Conservation (phyloP, 2,113 vertebrate species). For the Macquaria ambigua region DNA sequence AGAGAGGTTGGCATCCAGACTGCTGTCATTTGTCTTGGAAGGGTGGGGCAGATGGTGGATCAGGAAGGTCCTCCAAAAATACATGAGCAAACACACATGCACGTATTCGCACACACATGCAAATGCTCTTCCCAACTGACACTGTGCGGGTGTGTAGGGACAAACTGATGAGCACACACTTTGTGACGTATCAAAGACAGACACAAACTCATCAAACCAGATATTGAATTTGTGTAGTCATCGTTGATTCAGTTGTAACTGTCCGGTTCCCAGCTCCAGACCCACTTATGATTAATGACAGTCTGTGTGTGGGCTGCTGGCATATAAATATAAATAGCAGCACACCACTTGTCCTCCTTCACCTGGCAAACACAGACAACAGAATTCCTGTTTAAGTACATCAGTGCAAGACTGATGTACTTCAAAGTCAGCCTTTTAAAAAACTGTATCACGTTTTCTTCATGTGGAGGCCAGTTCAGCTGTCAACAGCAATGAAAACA, state of each 20-base stretch:
- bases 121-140: background rate
- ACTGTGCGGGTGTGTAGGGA: background rate
- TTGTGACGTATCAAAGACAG: background rate
- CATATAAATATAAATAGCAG: background rate
- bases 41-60: conserved; percentile 27
- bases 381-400: background rate
- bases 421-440: background rate
- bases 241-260: background rate
- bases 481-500: background rate
- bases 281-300: conserved; percentile 16
- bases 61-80: conserved; percentile 33
- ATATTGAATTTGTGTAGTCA: conserved; percentile 16
- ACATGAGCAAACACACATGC: conserved; percentile 27
- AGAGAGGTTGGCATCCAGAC: conserved; percentile 12
- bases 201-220: conserved; percentile 32
- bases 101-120: background rate
- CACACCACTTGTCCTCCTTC: background rate
- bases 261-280: conserved; percentile 33
- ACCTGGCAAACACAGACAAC: background rate
- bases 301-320: background rate
- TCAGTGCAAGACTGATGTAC: background rate
- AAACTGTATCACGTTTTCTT: background rate
- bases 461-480: background rate
- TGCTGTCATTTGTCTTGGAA: conserved; percentile 40
- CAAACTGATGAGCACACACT: conserved; percentile 16